Evolutionary conservation across 2,797 vertebrate genomes (phyloP), one percentile per base, ranked within the genome.

Genomic region (Halcyon leucocephala): DNA sequence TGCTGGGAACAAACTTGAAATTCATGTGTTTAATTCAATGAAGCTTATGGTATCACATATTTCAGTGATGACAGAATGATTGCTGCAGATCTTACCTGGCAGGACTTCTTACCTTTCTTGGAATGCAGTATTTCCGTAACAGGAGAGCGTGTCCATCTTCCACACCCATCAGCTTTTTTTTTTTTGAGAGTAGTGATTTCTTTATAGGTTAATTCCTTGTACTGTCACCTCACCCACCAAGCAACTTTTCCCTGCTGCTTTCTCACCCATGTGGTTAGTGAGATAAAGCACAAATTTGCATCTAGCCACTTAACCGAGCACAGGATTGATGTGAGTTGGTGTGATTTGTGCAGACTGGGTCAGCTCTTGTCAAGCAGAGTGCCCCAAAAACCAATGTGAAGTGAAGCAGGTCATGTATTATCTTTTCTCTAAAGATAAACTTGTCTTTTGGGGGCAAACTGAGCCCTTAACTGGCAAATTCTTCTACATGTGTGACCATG

Each of bases 91-190:
- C 91, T 91, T 7, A 82, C 91, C 89, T 92, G 86, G 19, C 86
- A 82, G 48, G 81, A 37, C 77, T 66, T 26, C 10, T 66, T 10
- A 35, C 65, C 77, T 88, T 42, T 42, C 51, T 37, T 81, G 83
- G 90, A 88, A 94, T 88, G 83, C 66, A 89, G 86, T 61, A 41
- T 83, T 93, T 93, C 95, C 9, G 82, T 77, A 95, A 89, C 73
- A 51, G 71, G 93, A 94, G 79, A 87, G 14, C 6, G 3, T 69
- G 52, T 61, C n/a, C 37, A 33, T 52, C 54, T 19, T 65, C 89
- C 91, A 58, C 84, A 24, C 93, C 94, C 91, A 73, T 52, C 73
- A 61, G 62, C 57, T 60, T 21, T 4, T 29, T 31, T 49, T 82
- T 35, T 2, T 49, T 69, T 26, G 16, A n/a, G 33, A n/a, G 41